phyloP scores from a whole-genome alignment of 2,888 invertebrate genomes.

The Tetragonula carbonaria region DNA sequence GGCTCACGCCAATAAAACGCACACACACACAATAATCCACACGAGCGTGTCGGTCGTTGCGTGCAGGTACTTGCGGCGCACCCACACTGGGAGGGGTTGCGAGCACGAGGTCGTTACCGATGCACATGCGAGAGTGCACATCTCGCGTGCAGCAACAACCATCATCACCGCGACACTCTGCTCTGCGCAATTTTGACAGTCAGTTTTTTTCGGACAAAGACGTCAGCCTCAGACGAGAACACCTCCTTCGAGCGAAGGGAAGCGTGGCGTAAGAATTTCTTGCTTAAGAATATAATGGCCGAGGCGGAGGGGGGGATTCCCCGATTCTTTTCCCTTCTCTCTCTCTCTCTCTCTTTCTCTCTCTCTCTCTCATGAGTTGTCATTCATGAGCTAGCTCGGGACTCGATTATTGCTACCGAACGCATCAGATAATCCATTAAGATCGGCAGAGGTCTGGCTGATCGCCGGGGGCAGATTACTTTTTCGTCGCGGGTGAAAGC shows the following conservation, averaged over 20 bases:
- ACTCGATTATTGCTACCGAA: conserved; percentile 53
- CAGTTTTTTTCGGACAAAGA: conserved; percentile 68
- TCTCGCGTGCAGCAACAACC: conserved; percentile 39
- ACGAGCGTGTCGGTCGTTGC: conserved; percentile 25
- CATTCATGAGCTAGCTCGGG: conserved; percentile 57
- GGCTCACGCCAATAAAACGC: not conserved
- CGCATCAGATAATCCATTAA: conserved; percentile 65
- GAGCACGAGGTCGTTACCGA: conserved; percentile 38
- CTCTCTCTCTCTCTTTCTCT: no score
- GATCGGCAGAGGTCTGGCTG: conserved; percentile 52
- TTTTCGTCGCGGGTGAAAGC: conserved; percentile 48
- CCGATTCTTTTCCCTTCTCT: no score
- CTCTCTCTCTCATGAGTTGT: no score
- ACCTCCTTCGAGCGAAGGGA: no score
- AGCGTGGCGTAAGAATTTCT: no score
- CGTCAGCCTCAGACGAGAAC: conserved; percentile 57
- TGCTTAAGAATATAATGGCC: no score
- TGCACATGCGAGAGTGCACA: conserved; percentile 26
- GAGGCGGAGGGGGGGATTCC: no score
- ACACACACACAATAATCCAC: not conserved
- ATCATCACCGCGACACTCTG: conserved; percentile 35
- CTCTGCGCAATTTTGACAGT: conserved; percentile 62
- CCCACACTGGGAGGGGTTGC: conserved; percentile 60
- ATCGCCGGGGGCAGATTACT: conserved; percentile 62
- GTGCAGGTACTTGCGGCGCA: conserved; percentile 39